Base-by-base conservation (phyloP, 2,113 vertebrate species). In the Neodontobutis hainanensis region DNA sequence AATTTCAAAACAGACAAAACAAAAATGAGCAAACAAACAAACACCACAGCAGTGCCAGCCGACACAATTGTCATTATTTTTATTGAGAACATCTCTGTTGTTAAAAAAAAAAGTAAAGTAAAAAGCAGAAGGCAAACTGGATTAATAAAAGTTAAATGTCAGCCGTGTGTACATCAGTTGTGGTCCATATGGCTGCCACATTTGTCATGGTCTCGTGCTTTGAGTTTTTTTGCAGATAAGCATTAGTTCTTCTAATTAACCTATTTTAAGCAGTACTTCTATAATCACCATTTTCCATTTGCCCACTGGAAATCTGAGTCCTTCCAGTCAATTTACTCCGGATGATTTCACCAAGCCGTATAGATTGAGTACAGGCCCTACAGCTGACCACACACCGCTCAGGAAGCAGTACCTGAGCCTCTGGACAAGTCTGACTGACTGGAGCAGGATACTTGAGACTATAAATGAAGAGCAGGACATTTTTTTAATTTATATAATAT, bases 391-490 rank as follows among this genome's bases (percentile, higher is more conserved):
- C 50, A 65, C 52, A 47, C n/a, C 40, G 68, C 4, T 15, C 46
- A 36, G 34, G 65, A 36, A 40, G 51, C 47, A 38, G 48, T 45
- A 59, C 58, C 32, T 35, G 55, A 47, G 62, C 38, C 47, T 32
- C 12, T 34, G 32, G n/a, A 56, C 71, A 66, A 38, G 78, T 53
- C 49, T 38, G 52, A 47, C 44, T 55, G 74, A 71, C 61, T 68
- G 51, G 16, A n/a, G n/a, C n/a, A n/a, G 48, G 65, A 73, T 56
- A 61, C 38, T 75, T 61, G 75, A 70, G 53, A 61, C 47, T n/a
- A 46, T 32, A 7, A 40, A 32, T 42, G 65, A 6, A 14, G 48
- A 57, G 45, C 9, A 19, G 15, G 55, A 66, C 42, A 60, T 78
- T 65, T 35, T 65, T 27, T 27, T 27, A 2, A 27, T 27, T 27